phyloP scores from a whole-genome alignment of 2,113 vertebrate species.

The Sterna hirundo region DNA sequence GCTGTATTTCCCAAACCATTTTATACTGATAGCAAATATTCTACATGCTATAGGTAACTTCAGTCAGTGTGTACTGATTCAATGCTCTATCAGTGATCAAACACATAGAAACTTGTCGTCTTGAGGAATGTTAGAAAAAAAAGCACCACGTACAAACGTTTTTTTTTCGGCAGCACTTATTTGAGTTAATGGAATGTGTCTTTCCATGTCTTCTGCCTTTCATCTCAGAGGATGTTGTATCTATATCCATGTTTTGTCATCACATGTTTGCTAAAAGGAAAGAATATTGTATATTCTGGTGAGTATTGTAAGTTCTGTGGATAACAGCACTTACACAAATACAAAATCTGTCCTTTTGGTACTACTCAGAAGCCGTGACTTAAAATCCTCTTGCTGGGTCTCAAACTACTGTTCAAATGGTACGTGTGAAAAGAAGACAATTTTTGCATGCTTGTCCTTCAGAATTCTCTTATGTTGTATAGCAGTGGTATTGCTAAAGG shows the following conservation, averaged over 20 bases:
- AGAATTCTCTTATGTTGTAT: not conserved
- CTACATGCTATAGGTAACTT: accelerated
- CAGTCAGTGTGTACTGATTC: not conserved
- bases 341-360: not conserved
- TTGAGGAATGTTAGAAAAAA: not conserved
- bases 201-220: not conserved
- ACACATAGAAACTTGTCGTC: not conserved
- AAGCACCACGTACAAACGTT: not conserved
- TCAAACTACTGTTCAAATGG: not conserved
- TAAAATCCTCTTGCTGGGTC: not conserved
- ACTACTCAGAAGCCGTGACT: not conserved
- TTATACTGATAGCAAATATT: not conserved
- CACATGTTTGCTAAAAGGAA: not conserved
- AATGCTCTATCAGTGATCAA: not conserved
- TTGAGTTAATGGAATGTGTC: not conserved
- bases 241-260: not conserved
- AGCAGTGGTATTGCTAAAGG: not conserved
- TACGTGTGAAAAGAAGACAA: not conserved
- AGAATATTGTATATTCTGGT: not conserved
- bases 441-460: not conserved
- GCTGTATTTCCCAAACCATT: not conserved
- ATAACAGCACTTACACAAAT: not conserved
- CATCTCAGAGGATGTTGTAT: not conserved
- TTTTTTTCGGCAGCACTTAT: not conserved
- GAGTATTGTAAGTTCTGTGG: not conserved